A percentile compares a stretch with the other conserved stretches of the same genome.
phyloP scores from a whole-genome alignment of 1,140 invertebrate species.

The Acromyrmex echinatior region DNA sequence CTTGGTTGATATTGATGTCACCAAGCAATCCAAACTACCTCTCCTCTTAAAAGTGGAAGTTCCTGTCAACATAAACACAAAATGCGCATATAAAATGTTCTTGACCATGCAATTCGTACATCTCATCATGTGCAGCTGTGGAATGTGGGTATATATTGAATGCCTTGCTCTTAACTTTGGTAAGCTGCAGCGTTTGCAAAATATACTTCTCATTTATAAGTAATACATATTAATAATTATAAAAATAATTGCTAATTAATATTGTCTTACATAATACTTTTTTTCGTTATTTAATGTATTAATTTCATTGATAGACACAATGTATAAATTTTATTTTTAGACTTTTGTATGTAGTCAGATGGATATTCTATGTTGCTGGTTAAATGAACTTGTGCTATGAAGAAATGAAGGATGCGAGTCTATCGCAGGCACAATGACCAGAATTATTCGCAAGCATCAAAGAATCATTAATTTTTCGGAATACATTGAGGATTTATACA shows the following conservation, averaged over 20 bases:
- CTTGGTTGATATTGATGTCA: slow-evolving; percentile 17
- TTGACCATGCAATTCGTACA: slow-evolving; percentile 30
- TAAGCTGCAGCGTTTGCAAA: neutral
- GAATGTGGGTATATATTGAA: slow-evolving; percentile 23
- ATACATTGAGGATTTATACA: slow-evolving; percentile 61
- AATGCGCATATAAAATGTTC: slow-evolving; percentile 15
- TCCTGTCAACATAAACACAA: slow-evolving; percentile 29
- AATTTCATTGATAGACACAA: neutral
- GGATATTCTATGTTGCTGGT: slow-evolving; percentile 32
- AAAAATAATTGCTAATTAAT: neutral
- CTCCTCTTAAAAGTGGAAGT: slow-evolving; percentile 20
- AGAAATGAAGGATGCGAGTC: neutral
- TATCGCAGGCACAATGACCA: slow-evolving; percentile 18
- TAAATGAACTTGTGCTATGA: slow-evolving; percentile 2
- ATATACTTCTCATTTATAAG: neutral
- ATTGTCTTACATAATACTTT: neutral
- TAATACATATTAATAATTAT: neutral
- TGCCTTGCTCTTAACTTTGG: slow-evolving; percentile 31
- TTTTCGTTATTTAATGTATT: neutral
- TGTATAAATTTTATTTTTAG: slow-evolving; percentile 12
- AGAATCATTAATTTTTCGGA: slow-evolving; percentile 42
- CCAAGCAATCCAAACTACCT: neutral
- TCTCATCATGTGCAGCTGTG: slow-evolving; percentile 35
- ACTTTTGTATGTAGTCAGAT: slow-evolving; percentile 50
- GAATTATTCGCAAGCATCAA: slow-evolving; percentile 59